phyloP scores from a whole-genome alignment of 1,140 invertebrate species.

The Drosophila neocordata region DNA sequence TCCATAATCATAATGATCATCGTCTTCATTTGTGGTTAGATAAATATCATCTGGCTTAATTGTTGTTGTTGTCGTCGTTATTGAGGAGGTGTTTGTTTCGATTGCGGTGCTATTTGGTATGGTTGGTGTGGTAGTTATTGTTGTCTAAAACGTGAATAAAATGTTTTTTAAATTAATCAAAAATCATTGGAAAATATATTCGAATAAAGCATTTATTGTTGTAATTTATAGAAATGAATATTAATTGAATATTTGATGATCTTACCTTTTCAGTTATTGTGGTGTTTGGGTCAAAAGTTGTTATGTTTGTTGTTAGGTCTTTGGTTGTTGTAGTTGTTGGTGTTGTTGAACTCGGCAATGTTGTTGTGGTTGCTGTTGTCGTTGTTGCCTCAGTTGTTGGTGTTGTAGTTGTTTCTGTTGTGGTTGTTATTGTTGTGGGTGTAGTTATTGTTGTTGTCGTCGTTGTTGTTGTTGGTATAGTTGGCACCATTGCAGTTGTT shows the following conservation, averaged over 20 bases:
- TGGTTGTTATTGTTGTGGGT: slow-evolving; percentile 26
- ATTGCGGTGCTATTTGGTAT: not conserved
- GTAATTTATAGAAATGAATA: too few species aligned
- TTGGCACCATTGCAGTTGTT: slow-evolving; percentile 50
- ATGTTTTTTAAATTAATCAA: too few species aligned
- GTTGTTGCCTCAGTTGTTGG: slow-evolving; percentile 6
- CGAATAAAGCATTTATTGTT: too few species aligned
- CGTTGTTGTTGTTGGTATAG: slow-evolving; percentile 38
- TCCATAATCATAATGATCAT: slow-evolving; percentile 50
- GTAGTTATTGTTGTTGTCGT: slow-evolving; percentile 30
- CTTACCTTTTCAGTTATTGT: slow-evolving; percentile 1
- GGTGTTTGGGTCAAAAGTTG: not conserved
- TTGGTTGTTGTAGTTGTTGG: slow-evolving; percentile 32
- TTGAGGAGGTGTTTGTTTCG: not conserved
- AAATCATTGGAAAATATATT: too few species aligned
- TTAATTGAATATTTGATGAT: too few species aligned
- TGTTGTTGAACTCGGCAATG: slow-evolving; percentile 4
- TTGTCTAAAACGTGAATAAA: not conserved
- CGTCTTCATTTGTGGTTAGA: slow-evolving; percentile 36
- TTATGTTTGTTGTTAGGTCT: not conserved
- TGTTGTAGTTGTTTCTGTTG: slow-evolving; percentile 25
- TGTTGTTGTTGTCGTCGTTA: not conserved
- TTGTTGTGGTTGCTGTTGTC: not conserved
- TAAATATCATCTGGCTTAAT: slow-evolving; percentile 15
- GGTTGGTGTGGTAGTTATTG: slow-evolving; percentile 1